These are phyloP conservation scores for Capitella teleta DNA, from an alignment of 1,140 invertebrate species.

Conservation along the genomic window DNA sequence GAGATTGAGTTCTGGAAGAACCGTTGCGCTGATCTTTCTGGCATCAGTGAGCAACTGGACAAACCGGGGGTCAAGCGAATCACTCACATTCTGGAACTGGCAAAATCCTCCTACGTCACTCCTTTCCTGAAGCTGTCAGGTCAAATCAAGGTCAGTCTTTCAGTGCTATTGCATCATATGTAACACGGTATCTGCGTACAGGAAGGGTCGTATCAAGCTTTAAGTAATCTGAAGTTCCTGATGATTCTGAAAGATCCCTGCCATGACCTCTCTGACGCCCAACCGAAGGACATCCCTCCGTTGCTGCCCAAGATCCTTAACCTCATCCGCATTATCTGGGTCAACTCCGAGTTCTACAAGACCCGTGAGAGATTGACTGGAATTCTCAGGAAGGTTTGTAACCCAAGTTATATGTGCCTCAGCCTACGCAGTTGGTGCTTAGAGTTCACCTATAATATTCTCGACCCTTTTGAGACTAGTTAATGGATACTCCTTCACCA, in stretches of 20 bases:
- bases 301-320: constrained; percentile 62
- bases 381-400: constrained; percentile 53
- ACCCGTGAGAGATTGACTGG: constrained; percentile 54
- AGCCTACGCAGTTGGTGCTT: background rate
- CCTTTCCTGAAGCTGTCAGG: constrained; percentile 51
- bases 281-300: constrained; percentile 52
- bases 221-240: constrained; percentile 69
- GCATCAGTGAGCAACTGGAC: constrained; percentile 60
- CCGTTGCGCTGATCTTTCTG: constrained; percentile 65
- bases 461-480: too few relatives aligned
- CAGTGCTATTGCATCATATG: background rate
- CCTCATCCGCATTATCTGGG: constrained; percentile 67
- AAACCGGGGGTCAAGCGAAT: constrained; percentile 59
- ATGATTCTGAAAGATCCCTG: constrained; percentile 62
- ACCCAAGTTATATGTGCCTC: background rate
- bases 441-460: too few relatives aligned
- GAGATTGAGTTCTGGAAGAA: constrained; percentile 81
- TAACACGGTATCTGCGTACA: constrained; percentile 14
- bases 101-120: constrained; percentile 67
- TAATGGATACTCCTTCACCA: too few relatives aligned
- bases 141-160: constrained; percentile 36
- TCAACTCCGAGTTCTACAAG: constrained; percentile 67
- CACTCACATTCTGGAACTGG: constrained; percentile 56
- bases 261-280: constrained; percentile 49
- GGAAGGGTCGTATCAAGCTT: constrained; percentile 55